Evolutionary conservation across 2,797 vertebrate genomes (phyloP), one percentile per base, ranked within the genome.

Genomic region (Hydrocynus forskahlii): DNA sequence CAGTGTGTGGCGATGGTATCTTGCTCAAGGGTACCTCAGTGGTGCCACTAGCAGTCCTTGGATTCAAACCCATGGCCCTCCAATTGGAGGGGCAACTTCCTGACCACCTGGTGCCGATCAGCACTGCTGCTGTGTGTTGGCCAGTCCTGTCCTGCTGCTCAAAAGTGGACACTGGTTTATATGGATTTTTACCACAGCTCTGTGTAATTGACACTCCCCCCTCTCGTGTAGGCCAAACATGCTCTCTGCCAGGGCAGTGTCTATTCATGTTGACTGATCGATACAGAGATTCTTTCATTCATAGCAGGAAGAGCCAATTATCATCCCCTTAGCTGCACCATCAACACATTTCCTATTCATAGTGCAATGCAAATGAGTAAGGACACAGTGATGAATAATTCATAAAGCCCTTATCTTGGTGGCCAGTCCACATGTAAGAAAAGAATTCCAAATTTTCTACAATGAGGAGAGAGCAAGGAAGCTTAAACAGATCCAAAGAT

Each of bases 271-370:
- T 57, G 71, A 81, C 57, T 64, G 81, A 85, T 55, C 16, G 12
- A 68, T 40, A 77, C 75, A 63, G 64, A 84, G 71, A 86, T 85
- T 29, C 64, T 73, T 57, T 40, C 14, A 70, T 55, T 79, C 54
- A 60, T 5, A 63, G 29, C 67, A 52, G 25, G 14, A 4, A 72
- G 12, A 38, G 57, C 43, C 80, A 80, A 71, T 73, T 80, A 38
- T 29, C 29, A 40, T 29, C 63, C 40, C 72, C 38, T 75, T 40
- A 55, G 74, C 81, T 70, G 64, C 10, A 52, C 35, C 77, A 67
- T 38, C 83, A 29, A 80, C 80, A 74, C 45, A 73, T 62, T 60
- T 74, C 57, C 72, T 43, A 82, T 74, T 83, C 73, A 57, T 43
- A 76, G 67, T 43, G 50, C 29, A 29, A 55, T 45, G 23, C 76